Evolutionary conservation across 2,113 vertebrate genomes (phyloP), one percentile per base, ranked within the genome.

Genomic region (Mesoclemmys tuberculata): DNA sequence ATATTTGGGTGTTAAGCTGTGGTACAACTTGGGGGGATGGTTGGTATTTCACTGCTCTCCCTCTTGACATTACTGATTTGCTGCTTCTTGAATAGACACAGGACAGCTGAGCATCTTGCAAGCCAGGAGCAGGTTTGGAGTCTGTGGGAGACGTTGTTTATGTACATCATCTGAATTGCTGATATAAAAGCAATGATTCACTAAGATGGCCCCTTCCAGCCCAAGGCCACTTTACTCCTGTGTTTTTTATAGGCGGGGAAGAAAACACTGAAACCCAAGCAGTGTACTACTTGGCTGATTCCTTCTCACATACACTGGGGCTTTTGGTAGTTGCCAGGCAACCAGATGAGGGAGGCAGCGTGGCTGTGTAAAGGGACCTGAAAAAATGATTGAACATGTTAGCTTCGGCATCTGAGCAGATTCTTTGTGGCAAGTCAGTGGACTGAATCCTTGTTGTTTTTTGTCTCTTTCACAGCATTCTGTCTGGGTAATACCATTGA

Each of bases 261-360:
- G 49, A 86, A 86, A 35, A 38, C 29, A 52, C 6, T 14, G 1
- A 2, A 80, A 54, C 51, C 26, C 61, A 71, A 8, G 4, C 3
- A 2, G 26, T n/a, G 11, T 38, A 35, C 52, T 54, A n/a, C 1
- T 3, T 14, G n/a, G 31, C 88, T 16, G 11, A 83, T 97, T 80
- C 87, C 77, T 91, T 51, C 61, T 71, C 88, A 35, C 10, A 11
- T 1, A 1, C 55, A 88, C 80, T 0, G 1, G 24, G 90, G 46
- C 8, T 93, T 93, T 95, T 46, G 44, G 81, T 86, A 93, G 96
- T 97, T 97, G 92, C 96, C 55, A 94, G 92, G 96, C 87, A 97
- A 98, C 97, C 13, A 87, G 52, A 8, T 29, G 82, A 95, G 22
- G 71, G 35, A 87, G 85, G 14, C 90, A 74, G 77, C 90, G 31